Percentiles rank a stretch among this genome's conserved stretches.
Conservation (phyloP, 2,797 vertebrate genomes). For the Monodelphis domestica region DNA sequence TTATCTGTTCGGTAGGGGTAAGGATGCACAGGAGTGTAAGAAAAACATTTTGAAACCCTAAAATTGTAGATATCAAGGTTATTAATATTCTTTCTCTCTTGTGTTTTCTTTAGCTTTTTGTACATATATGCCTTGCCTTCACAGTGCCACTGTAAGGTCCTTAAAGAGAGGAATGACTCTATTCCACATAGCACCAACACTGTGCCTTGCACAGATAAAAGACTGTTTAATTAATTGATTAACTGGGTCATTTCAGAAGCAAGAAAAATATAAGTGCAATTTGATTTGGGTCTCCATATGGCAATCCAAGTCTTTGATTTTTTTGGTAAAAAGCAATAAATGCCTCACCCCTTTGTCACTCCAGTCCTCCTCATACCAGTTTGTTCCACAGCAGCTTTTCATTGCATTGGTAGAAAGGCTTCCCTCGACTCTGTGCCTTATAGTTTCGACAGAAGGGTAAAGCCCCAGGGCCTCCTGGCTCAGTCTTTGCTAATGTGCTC, state of each 20-base stretch:
- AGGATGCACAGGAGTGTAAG: background rate
- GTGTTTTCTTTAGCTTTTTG: background rate
- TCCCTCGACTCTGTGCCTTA: background rate
- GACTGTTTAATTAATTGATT: background rate
- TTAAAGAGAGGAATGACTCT: background rate
- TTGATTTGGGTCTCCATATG: background rate
- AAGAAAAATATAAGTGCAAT: background rate
- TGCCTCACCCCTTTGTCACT: background rate
- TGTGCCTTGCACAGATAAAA: background rate
- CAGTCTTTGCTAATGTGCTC: background rate
- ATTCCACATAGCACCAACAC: background rate
- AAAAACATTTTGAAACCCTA: background rate
- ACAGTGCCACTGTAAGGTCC: background rate
- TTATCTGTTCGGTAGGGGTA: background rate
- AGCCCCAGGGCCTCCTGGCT: background rate
- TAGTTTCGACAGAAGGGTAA: constrained; percentile 16
- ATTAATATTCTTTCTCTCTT: background rate
- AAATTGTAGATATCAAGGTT: background rate
- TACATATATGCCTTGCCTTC: background rate
- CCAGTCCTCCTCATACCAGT: background rate
- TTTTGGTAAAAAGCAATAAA: background rate
- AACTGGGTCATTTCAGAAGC: background rate
- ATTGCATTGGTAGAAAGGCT: constrained; percentile 8
- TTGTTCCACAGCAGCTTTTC: background rate
- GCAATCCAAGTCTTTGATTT: background rate